A percentile compares a stretch with the other conserved stretches of the same genome.
Evolutionary conservation across 2,113 vertebrate species (phyloP).

Genomic region (Calyptomena viridis): DNA sequence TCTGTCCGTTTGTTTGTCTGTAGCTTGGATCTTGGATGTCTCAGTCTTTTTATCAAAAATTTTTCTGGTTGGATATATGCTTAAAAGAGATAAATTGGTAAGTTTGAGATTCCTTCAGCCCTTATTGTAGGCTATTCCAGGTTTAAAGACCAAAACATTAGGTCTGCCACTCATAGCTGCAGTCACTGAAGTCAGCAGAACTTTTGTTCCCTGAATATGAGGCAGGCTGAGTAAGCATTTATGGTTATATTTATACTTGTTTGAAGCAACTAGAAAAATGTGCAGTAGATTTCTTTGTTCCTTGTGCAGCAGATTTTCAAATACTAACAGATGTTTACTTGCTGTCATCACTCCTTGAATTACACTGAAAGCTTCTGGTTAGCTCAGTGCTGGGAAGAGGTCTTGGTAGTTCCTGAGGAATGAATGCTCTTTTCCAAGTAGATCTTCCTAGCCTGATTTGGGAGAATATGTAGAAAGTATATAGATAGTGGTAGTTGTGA

Average conservation of each 20-base stretch:
- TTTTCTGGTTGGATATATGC: not conserved
- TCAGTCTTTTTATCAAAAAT: not conserved
- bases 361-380: not conserved
- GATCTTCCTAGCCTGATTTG: not conserved
- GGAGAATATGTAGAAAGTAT: rapidly evolving
- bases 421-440: not conserved
- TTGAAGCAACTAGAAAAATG: not conserved
- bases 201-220: not conserved
- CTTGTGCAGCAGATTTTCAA: not conserved
- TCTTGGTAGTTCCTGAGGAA: not conserved
- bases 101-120: not conserved
- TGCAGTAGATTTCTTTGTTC: not conserved
- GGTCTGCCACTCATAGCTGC: not conserved
- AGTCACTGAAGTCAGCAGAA: not conserved
- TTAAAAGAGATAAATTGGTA: not conserved
- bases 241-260: not conserved
- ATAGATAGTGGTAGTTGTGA: not conserved
- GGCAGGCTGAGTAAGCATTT: not conserved
- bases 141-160: not conserved
- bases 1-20: not conserved
- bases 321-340: not conserved
- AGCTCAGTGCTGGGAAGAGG: not conserved
- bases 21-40: not conserved
- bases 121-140: not conserved
- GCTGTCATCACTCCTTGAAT: not conserved